Evolutionary conservation across 2,113 vertebrate genomes (phyloP).

Genomic region (Recurvirostra avosetta): DNA sequence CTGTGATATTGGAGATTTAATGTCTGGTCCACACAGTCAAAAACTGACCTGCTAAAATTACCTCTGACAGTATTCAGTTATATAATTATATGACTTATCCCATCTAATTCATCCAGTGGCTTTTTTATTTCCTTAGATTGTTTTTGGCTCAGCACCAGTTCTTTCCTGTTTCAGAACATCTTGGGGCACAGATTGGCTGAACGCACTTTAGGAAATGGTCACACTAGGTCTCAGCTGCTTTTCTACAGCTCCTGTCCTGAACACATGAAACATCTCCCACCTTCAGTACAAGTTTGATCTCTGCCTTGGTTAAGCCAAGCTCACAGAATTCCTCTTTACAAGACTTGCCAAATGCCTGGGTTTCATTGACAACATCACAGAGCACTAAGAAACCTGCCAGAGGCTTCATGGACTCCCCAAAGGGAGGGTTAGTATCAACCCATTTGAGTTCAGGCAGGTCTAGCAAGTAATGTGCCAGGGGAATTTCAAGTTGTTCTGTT

Average conservation of each 20-base stretch:
- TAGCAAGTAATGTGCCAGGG: not conserved
- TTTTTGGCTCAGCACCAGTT: not conserved
- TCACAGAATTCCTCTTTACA: not conserved
- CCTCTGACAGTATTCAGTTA: not conserved
- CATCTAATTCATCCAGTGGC: not conserved
- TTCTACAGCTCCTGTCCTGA: not conserved
- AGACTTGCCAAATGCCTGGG: not conserved
- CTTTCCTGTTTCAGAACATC: not conserved
- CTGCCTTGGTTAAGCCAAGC: not conserved
- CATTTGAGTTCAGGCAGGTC: not conserved
- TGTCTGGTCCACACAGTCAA: not conserved
- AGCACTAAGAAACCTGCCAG: not conserved
- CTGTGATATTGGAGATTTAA: not conserved
- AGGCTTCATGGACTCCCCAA: not conserved
- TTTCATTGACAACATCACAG: not conserved
- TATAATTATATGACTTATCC: not conserved
- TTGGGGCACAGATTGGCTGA: not conserved
- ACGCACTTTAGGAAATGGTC: not conserved
- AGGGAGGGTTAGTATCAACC: not conserved
- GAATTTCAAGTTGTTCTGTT: not conserved
- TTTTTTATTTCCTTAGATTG: not conserved
- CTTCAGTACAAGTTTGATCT: not conserved
- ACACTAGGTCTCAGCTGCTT: not conserved
- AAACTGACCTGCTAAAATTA: not conserved
- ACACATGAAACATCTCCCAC: not conserved